A percentile compares a stretch with the other conserved stretches of the same genome.
Evolutionary conservation across 2,797 vertebrate genomes (phyloP).

Genomic region (Sebastes trivittatus): DNA sequence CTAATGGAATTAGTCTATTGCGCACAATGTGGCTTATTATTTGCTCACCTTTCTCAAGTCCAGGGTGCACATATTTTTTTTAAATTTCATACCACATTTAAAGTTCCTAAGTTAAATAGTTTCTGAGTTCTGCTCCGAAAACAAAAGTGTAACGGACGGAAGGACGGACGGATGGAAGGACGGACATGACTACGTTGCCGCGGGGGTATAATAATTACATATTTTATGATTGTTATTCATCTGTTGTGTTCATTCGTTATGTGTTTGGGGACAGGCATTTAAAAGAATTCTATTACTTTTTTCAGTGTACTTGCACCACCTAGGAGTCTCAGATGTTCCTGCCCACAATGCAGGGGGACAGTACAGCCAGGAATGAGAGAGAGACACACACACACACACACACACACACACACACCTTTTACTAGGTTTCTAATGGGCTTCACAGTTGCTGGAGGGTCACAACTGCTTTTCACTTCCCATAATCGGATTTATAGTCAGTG

Average conservation of each 20-base stretch:
- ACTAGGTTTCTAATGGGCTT: slow-evolving; percentile 4
- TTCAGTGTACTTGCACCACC: not conserved
- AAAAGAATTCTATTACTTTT: not conserved
- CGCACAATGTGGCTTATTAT: too few species aligned
- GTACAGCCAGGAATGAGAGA: not conserved
- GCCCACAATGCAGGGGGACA: not conserved
- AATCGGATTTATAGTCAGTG: slow-evolving; percentile 11
- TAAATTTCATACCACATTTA: too few species aligned
- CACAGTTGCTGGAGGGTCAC: slow-evolving; percentile 4
- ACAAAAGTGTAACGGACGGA: too few species aligned
- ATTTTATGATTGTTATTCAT: not conserved
- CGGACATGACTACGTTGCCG: too few species aligned
- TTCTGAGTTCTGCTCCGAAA: too few species aligned
- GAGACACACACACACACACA: not conserved
- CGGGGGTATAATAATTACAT: too few species aligned
- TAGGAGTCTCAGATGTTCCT: not conserved
- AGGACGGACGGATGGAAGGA: too few species aligned
- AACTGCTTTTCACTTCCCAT: slow-evolving; percentile 16
- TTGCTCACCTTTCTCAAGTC: too few species aligned
- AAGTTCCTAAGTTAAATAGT: too few species aligned
- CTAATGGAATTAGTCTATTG: too few species aligned
- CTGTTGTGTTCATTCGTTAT: not conserved
- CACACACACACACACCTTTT: not conserved
- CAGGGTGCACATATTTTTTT: too few species aligned
- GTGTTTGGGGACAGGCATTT: not conserved